phyloP scores from a whole-genome alignment of 2,888 invertebrate genomes.

The Omphaloscelis lunosa region DNA sequence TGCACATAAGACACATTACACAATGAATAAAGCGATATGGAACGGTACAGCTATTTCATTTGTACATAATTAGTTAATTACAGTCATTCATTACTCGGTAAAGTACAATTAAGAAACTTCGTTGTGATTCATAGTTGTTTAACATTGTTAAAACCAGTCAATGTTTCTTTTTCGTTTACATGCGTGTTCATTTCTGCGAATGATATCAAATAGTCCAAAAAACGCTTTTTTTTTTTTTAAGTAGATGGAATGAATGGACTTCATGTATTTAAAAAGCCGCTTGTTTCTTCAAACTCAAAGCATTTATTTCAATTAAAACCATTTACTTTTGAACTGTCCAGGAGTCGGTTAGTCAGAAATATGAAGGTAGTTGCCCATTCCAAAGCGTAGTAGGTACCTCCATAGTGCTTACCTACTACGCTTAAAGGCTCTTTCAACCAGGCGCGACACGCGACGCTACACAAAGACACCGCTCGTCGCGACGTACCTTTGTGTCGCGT shows the following conservation, averaged over 20 bases:
- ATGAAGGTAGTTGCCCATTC: too few relatives aligned
- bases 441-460: too few relatives aligned
- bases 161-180: not conserved
- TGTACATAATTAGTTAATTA: slow-evolving; percentile 28
- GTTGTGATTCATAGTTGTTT: slow-evolving; percentile 33
- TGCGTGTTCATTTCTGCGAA: not conserved
- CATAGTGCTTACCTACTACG: too few relatives aligned
- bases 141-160: slow-evolving; percentile 10
- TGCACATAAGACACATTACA: slow-evolving; percentile 16
- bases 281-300: not conserved
- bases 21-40: slow-evolving; percentile 45
- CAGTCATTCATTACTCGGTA: slow-evolving; percentile 35
- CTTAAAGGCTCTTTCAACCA: too few relatives aligned
- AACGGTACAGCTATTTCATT: slow-evolving; percentile 37
- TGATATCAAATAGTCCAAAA: not conserved
- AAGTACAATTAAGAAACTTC: slow-evolving; percentile 40
- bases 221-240: not conserved
- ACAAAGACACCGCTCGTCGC: too few relatives aligned
- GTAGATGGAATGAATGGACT: too few relatives aligned
- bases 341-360: too few relatives aligned
- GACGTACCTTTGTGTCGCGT: too few relatives aligned
- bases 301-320: too few relatives aligned
- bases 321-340: too few relatives aligned
- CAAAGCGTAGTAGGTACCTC: too few relatives aligned
- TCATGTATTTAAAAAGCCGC: not conserved